Percentiles rank a stretch among this genome's conserved stretches.
phyloP scores from a whole-genome alignment of 2,113 vertebrate genomes.

The Saccopteryx bilineata region DNA sequence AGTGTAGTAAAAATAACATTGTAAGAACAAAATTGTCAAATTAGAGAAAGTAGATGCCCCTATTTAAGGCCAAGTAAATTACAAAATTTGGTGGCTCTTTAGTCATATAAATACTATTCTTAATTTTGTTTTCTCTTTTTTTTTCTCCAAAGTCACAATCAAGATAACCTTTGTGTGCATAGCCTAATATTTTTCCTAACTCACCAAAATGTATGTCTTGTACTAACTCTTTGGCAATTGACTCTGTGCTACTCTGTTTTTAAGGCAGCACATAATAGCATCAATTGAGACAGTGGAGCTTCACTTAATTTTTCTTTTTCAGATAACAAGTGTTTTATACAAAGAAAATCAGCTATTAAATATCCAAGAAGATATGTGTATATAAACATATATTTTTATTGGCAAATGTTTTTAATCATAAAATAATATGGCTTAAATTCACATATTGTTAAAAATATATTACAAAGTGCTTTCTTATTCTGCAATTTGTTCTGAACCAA shows the following conservation, averaged over 20 bases:
- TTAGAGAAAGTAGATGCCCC: not conserved
- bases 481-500: not conserved
- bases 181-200: not conserved
- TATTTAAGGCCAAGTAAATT: not conserved
- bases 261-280: not conserved
- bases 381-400: not conserved
- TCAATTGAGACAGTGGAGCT: not conserved
- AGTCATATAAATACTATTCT: not conserved
- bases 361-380: not conserved
- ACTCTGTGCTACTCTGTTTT: not conserved
- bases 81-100: not conserved
- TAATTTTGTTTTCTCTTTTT: not conserved
- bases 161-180: too few relatives aligned
- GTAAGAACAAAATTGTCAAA: not conserved
- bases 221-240: not conserved
- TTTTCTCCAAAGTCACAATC: not conserved
- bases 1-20: not conserved
- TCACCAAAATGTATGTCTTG: not conserved
- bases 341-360: not conserved
- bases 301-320: not conserved
- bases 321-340: not conserved
- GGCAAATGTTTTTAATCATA: not conserved
- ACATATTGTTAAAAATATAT: not conserved
- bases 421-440: not conserved
- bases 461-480: not conserved